A percentile compares a stretch with the other conserved stretches of the same genome.
Evolutionary conservation across 2,797 vertebrate species (phyloP).

Genomic region (Sebastes ruberrimus): DNA sequence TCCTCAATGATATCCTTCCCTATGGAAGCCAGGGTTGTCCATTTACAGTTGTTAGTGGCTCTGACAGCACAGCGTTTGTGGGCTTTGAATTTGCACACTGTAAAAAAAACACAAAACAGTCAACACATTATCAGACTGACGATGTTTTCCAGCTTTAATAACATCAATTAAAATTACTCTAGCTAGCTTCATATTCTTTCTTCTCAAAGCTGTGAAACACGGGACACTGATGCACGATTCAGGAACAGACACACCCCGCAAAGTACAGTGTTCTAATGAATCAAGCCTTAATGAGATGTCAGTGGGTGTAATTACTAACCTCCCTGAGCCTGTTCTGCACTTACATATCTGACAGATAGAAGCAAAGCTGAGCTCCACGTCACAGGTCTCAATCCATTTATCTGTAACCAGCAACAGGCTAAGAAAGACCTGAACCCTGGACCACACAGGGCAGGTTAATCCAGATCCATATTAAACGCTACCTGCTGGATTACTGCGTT

Average conservation of each 20-base stretch:
- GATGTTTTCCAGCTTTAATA: not conserved
- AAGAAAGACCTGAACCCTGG: not conserved
- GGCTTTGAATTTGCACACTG: constrained; percentile 99
- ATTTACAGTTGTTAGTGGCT: constrained; percentile 98
- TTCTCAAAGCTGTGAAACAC: not conserved
- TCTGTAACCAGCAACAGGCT: not conserved
- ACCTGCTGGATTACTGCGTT: not conserved
- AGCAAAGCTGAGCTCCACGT: not conserved
- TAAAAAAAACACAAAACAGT: constrained; percentile 46
- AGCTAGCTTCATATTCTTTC: not conserved
- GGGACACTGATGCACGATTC: not conserved
- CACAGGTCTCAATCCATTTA: constrained; percentile 3
- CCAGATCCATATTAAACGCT: not conserved
- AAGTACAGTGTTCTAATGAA: constrained; percentile 18
- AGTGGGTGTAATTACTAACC: constrained; percentile 21
- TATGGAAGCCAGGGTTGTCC: constrained; percentile 96
- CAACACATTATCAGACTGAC: not conserved
- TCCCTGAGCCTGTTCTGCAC: not conserved
- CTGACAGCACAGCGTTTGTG: constrained; percentile 98
- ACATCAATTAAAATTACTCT: not conserved
- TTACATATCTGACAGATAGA: constrained; percentile 8
- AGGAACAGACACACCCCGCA: not conserved
- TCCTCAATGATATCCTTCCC: constrained; percentile 98
- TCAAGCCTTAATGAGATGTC: constrained; percentile 26
- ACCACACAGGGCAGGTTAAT: not conserved